phyloP scores from a whole-genome alignment of 1,140 invertebrate species.

The Pseudomyrmex concolor region DNA sequence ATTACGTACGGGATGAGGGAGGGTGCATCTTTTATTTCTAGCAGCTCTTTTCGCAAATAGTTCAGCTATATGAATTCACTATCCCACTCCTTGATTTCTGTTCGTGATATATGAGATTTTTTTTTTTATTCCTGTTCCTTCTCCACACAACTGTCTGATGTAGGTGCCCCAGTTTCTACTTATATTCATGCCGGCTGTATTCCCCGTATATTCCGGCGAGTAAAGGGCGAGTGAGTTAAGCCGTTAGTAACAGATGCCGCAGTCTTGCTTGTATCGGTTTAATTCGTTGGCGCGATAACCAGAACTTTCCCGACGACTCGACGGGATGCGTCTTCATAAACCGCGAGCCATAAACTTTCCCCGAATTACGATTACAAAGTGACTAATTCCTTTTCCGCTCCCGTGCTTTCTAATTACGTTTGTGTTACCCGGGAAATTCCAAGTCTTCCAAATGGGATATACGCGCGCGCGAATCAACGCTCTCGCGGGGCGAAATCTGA shows the following conservation, averaged over 20 bases:
- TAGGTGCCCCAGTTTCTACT: slow-evolving; percentile 65
- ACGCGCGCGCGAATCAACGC: slow-evolving; percentile 33
- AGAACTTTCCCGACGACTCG: slow-evolving; percentile 63
- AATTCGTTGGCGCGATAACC: slow-evolving; percentile 71
- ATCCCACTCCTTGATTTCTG: slow-evolving; percentile 53
- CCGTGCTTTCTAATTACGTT: slow-evolving; percentile 51
- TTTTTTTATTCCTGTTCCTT: slow-evolving; percentile 60
- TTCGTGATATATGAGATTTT: slow-evolving; percentile 57
- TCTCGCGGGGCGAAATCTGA: slow-evolving; percentile 29
- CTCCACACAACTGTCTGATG: slow-evolving; percentile 54
- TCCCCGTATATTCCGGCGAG: slow-evolving; percentile 44
- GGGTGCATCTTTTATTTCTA: slow-evolving; percentile 33
- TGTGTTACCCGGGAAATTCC: slow-evolving; percentile 36
- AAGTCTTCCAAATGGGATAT: slow-evolving; percentile 13
- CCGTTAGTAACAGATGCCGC: slow-evolving; percentile 70
- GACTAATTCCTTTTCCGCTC: slow-evolving; percentile 53
- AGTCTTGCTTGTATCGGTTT: slow-evolving; percentile 65
- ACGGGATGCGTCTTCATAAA: slow-evolving; percentile 62
- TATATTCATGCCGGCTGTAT: slow-evolving; percentile 61
- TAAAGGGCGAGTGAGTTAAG: slow-evolving; percentile 70
- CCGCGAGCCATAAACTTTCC: slow-evolving; percentile 53
- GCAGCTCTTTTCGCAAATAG: slow-evolving; percentile 34
- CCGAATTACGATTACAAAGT: slow-evolving; percentile 61
- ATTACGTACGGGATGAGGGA: background rate
- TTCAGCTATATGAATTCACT: slow-evolving; percentile 45